Evolutionary conservation across 2,113 vertebrate genomes (phyloP).

Genomic region (Eptatretus burgeri): DNA sequence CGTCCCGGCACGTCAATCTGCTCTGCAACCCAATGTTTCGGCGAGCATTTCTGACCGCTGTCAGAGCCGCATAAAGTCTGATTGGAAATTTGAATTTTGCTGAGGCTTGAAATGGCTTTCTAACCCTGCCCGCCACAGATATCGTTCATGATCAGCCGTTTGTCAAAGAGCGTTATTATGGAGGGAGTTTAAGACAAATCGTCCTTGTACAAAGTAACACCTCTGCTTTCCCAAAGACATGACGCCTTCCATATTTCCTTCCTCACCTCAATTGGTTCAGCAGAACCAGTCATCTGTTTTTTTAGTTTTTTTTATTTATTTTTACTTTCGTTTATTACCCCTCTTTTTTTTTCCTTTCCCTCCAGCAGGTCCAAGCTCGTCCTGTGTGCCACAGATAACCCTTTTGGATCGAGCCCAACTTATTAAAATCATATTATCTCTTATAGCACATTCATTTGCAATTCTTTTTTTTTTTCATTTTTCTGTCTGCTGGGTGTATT

Average conservation of each 20-base stretch:
- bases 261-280: not conserved
- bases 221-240: constrained; percentile 5
- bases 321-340: too few relatives aligned
- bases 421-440: not conserved
- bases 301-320: not conserved
- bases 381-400: constrained; percentile 4
- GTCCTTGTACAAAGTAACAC: constrained; percentile 1
- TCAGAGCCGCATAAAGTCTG: constrained; percentile 3
- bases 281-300: not conserved
- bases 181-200: constrained; percentile 7
- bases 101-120: constrained; percentile 6
- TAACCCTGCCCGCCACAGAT: constrained; percentile 3
- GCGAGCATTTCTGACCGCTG: constrained; percentile 5
- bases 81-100: constrained; percentile 7
- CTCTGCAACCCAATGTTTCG: not conserved
- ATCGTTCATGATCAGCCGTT: constrained; percentile 6
- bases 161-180: constrained; percentile 5
- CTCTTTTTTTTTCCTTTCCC: too few relatives aligned
- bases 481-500: too few relatives aligned
- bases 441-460: too few relatives aligned
- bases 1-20: not conserved
- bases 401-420: constrained; percentile 3
- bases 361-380: constrained; percentile 1
- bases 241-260: constrained; percentile 3
- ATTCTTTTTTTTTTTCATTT: too few relatives aligned